Evolutionary conservation across 2,113 vertebrate genomes (phyloP), one percentile per base, ranked within the genome.

Genomic region (Entomyzon cyanotis): DNA sequence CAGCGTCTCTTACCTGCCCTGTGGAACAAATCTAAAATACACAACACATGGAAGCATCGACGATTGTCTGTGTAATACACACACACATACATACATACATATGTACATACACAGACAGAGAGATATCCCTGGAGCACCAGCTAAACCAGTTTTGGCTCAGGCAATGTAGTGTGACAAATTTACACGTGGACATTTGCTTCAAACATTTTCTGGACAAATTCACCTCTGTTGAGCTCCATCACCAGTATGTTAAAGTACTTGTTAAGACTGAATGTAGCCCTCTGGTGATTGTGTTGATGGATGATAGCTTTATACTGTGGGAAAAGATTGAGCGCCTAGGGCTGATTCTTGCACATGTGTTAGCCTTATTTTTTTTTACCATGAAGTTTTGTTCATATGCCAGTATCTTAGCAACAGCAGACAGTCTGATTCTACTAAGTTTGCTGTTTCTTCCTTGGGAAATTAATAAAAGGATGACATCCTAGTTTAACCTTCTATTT

Each of bases 361-460:
- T 87, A 74, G 46, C 24, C 30, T 30, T 86, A 28, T 50, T 87
- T 82, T 78, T 78, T 56, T 86, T 71, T 31, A 74, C 50, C 64
- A 81, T 15, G 41, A 81, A 49, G 79, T 75, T 95, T 92, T 93
- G 71, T 84, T 88, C 94, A 75, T 70, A 47, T 70, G 81, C 33
- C 83, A 67, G 92, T 95, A 93, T 88, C 92, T 83, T 93, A 94
- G 95, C 92, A 96, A 95, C 91, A 9, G 60, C 69, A 94, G 87
- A 52, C 24, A 93, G 85, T 41, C 44, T 90, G 73, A 89, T 83
- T 87, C 74, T 73, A 71, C 53, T 25, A 68, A 76, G 30, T 87
- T 82, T 78, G 69, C 62, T 18, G 4, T 71, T 95, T 87, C 49
- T 23, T 92, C 44, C 31, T 71, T 81, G 59, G 73, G 60, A 95